Evolutionary conservation across 2,797 vertebrate genomes (phyloP), one percentile per base, ranked within the genome.

Genomic region (Macropus fuliginosus): DNA sequence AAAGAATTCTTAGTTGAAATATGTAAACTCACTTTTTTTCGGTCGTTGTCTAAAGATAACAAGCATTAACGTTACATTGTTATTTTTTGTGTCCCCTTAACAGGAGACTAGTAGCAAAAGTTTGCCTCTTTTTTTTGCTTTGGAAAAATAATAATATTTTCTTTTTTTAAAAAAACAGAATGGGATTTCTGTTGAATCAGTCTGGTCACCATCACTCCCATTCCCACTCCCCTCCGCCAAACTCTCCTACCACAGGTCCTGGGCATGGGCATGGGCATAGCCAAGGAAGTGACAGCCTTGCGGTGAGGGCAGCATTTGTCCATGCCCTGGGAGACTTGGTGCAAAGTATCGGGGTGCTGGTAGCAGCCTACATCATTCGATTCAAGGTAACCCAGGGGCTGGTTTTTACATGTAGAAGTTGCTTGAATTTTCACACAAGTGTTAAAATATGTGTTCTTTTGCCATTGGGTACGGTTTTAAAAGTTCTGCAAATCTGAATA

Each of bases 141-240:
- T 93, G 96, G 93, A 95, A 98, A 62, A 96, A 93, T 90, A 93
- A 96, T 93, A 1, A 96, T 87, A 29, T 97, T 96, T 96, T 93
- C 54, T 97, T 97, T 98, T 98, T 96, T 96, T 97, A 96, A 97
- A 94, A 90, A 54, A 93, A 98, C 98, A 99, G 99, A 99, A 99
- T 99, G 99, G 99, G 99, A 21, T 99, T 99, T 98, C 98, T 99
- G 96, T 99, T 99, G 98, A 99, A 99, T 97, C 99, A 99, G 5
- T 99, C 99, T 0, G 99, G 99, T 81, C 99, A 99, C 98, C 99
- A 99, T 91, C 99, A 99, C 97, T 99, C 99, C 13, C 99, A 99
- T 95, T 99, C 99, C 28, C 99, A 99, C 31, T 91, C 98, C 46
- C 96, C 97, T 96, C 97, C 97, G 87, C 14, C 98, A 0, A 97